Conservation (phyloP, 2,888 invertebrate genomes). For the Calliscelio sp. region DNA sequence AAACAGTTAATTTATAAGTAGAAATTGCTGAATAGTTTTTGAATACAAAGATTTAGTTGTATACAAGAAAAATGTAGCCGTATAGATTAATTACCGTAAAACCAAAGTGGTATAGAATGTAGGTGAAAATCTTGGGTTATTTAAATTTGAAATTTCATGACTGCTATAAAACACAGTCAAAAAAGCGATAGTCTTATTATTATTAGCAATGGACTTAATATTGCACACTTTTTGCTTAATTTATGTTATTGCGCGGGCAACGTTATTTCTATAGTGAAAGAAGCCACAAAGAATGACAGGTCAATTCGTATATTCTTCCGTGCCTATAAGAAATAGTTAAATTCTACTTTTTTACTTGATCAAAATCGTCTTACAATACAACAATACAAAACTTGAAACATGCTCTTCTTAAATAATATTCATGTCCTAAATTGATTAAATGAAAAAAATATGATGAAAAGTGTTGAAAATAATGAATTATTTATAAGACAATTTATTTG, state of each 20-base stretch:
- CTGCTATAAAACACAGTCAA: neutral
- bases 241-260: conserved; percentile 14
- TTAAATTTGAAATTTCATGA: conserved; percentile 5
- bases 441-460: too few relatives aligned
- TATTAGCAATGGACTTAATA: conserved; percentile 32
- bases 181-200: too few relatives aligned
- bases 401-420: neutral
- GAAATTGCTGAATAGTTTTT: too few relatives aligned
- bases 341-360: too few relatives aligned
- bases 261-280: conserved; percentile 37
- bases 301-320: conserved; percentile 35
- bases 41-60: too few relatives aligned
- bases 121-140: too few relatives aligned
- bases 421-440: neutral
- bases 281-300: conserved; percentile 30
- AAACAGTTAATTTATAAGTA: too few relatives aligned
- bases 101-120: too few relatives aligned
- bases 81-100: too few relatives aligned
- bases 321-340: conserved; percentile 38
- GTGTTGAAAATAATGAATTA: too few relatives aligned
- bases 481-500: neutral
- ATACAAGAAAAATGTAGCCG: too few relatives aligned
- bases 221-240: conserved; percentile 33
- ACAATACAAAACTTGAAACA: neutral
- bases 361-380: too few relatives aligned